A percentile compares a stretch with the other conserved stretches of the same genome.
Conservation (phyloP, 2,113 vertebrate genomes). For the Corythornis madagascariensis region DNA sequence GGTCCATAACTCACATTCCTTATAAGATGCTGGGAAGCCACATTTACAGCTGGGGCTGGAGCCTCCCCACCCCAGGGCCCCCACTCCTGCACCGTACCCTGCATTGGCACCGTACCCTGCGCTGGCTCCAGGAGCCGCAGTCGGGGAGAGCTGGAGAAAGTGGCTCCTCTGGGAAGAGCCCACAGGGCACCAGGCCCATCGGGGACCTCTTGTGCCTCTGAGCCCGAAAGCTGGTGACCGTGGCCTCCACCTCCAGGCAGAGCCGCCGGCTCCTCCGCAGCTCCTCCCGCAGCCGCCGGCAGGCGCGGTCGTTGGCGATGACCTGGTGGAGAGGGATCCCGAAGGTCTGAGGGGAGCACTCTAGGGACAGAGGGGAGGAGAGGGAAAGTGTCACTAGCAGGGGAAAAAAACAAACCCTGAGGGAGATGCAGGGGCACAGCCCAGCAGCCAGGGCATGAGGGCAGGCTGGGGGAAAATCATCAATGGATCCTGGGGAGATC, state of each 20-base stretch:
- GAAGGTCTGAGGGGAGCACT: constrained; percentile 80
- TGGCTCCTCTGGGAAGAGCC: constrained; percentile 60
- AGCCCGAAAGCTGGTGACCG: constrained; percentile 79
- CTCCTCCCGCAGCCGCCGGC: constrained; percentile 78
- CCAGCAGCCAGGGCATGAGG: not conserved
- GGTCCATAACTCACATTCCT: not conserved
- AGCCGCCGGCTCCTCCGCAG: constrained; percentile 80
- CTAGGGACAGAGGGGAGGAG: constrained; percentile 35
- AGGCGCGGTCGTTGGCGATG: constrained; percentile 79
- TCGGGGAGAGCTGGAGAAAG: constrained; percentile 63
- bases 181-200: not conserved
- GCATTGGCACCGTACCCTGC: constrained; percentile 72
- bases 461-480: not conserved
- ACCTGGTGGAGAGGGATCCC: constrained; percentile 82
- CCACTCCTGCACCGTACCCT: too few species aligned
- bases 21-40: not conserved
- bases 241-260: constrained; percentile 85
- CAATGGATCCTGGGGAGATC: not conserved
- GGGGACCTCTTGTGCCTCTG: constrained; percentile 71
- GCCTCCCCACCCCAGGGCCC: not conserved
- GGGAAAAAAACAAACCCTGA: too few species aligned
- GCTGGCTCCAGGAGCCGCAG: constrained; percentile 72
- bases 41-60: not conserved
- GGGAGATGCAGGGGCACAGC: not conserved
- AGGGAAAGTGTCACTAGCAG: accelerated